These are phyloP conservation scores for Vesta saturnalis DNA, from an alignment of 2,888 invertebrate genomes.

Conservation along the genomic window DNA sequence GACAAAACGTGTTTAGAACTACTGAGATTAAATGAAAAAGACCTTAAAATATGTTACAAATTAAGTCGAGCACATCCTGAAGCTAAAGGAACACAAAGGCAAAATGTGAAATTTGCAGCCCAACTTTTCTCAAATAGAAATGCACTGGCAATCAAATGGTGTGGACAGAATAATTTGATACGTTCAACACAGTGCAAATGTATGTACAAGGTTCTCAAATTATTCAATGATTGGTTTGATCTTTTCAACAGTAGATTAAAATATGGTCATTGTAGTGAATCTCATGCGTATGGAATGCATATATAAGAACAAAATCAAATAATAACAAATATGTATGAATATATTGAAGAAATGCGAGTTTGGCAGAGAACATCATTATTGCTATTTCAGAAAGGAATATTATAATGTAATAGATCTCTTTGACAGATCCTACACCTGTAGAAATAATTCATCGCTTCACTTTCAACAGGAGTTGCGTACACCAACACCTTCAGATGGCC, in stretches of 20 bases:
- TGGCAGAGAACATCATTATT: slow-evolving; percentile 39
- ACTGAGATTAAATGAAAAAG: slow-evolving; percentile 31
- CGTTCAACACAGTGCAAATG: background rate
- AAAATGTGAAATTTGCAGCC: slow-evolving; percentile 41
- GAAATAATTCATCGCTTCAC: too few species aligned
- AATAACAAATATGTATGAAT: slow-evolving; percentile 32
- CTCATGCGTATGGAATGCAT: slow-evolving; percentile 43
- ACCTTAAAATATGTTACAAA: slow-evolving; percentile 42
- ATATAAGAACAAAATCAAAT: slow-evolving; percentile 38
- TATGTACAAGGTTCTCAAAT: slow-evolving; percentile 22
- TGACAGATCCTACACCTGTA: too few species aligned
- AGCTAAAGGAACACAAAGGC: slow-evolving; percentile 40
- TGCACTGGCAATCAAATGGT: slow-evolving; percentile 29
- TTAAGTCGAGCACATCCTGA: slow-evolving; percentile 41
- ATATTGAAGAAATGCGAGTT: slow-evolving; percentile 40
- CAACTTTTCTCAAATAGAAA: slow-evolving; percentile 27
- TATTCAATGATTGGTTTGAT: slow-evolving; percentile 46
- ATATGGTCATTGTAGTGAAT: slow-evolving; percentile 31
- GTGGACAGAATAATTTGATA: slow-evolving; percentile 28
- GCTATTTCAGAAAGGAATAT: slow-evolving; percentile 41
- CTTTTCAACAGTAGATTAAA: slow-evolving; percentile 41
- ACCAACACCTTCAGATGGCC: too few species aligned
- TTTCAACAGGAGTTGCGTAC: too few species aligned
- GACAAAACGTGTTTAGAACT: slow-evolving; percentile 28
- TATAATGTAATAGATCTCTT: slow-evolving; percentile 24